Percentiles rank a stretch among this genome's conserved stretches.
Evolutionary conservation across 2,888 invertebrate species (phyloP).

Genomic region (Apomyelois bistriatella): DNA sequence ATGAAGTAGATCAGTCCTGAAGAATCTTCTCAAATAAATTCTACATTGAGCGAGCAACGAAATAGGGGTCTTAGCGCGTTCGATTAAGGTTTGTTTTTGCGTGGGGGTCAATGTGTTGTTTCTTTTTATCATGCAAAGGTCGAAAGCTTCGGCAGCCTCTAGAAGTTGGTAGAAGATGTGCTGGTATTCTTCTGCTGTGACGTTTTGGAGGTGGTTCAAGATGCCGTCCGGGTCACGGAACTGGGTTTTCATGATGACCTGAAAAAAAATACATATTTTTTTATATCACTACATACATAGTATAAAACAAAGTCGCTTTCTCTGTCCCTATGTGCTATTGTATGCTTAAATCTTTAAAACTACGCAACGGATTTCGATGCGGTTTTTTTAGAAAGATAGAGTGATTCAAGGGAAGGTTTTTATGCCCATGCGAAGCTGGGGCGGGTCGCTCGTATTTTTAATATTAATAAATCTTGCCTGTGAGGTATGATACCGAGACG

Average conservation of each 20-base stretch:
- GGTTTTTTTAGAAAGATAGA: too few species aligned
- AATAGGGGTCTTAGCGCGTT: conserved; percentile 83
- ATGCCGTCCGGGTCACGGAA: conserved; percentile 92
- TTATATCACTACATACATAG: too few species aligned
- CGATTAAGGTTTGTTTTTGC: conserved; percentile 83
- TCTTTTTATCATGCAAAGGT: conserved; percentile 88
- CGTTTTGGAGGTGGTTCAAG: conserved; percentile 87
- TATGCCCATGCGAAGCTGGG: too few species aligned
- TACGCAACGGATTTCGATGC: too few species aligned
- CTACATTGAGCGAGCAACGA: conserved; percentile 83
- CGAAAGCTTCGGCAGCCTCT: conserved; percentile 88
- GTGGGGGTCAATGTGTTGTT: conserved; percentile 82
- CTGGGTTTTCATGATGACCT: conserved; percentile 91
- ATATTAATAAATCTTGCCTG: too few species aligned
- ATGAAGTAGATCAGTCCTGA: conserved; percentile 79
- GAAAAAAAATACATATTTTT: conserved; percentile 17
- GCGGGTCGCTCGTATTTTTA: too few species aligned
- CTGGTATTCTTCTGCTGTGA: conserved; percentile 64
- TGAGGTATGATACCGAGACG: too few species aligned
- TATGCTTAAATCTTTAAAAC: too few species aligned
- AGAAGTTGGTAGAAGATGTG: conserved; percentile 83
- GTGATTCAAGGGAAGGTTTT: too few species aligned
- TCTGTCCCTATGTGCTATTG: too few species aligned
- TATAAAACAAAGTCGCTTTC: too few species aligned
- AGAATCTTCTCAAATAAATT: conserved; percentile 76